These are phyloP conservation scores for Brachypteracias leptosomus DNA, from an alignment of 2,113 vertebrate species.

Conservation along the genomic window DNA sequence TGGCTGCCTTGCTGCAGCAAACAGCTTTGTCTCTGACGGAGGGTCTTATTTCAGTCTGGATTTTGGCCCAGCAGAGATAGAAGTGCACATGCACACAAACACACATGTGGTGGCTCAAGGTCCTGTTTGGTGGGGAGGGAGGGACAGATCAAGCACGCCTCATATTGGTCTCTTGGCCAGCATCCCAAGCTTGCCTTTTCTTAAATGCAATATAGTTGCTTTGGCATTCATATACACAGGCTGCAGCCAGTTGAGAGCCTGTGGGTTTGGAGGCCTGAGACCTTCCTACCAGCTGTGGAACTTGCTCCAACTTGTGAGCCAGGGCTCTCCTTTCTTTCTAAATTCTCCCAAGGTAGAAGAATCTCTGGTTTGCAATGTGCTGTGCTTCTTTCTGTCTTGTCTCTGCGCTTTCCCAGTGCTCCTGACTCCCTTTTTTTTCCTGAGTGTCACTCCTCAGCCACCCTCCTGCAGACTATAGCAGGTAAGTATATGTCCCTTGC, in stretches of 20 bases:
- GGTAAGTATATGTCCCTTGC: neutral
- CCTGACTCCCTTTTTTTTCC: neutral
- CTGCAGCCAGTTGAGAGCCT: neutral
- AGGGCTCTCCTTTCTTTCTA: neutral
- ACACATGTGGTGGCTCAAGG: neutral
- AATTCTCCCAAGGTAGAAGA: neutral
- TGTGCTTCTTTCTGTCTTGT: neutral
- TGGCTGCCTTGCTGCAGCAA: neutral
- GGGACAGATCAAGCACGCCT: neutral
- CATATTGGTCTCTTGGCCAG: neutral
- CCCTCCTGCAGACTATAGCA: neutral
- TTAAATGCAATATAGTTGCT: neutral
- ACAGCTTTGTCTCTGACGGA: neutral
- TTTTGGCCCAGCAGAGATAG: neutral
- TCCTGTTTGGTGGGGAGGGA: neutral
- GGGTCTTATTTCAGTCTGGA: neutral
- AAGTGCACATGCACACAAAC: fast-evolving
- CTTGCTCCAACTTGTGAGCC: neutral
- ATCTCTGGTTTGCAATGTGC: neutral
- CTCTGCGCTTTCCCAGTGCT: neutral
- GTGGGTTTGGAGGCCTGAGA: neutral
- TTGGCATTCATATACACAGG: fast-evolving
- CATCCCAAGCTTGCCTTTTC: neutral
- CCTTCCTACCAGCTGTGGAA: neutral
- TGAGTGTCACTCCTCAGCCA: neutral